Conservation (phyloP, 2,797 vertebrate species). For the Tadarida brasiliensis region DNA sequence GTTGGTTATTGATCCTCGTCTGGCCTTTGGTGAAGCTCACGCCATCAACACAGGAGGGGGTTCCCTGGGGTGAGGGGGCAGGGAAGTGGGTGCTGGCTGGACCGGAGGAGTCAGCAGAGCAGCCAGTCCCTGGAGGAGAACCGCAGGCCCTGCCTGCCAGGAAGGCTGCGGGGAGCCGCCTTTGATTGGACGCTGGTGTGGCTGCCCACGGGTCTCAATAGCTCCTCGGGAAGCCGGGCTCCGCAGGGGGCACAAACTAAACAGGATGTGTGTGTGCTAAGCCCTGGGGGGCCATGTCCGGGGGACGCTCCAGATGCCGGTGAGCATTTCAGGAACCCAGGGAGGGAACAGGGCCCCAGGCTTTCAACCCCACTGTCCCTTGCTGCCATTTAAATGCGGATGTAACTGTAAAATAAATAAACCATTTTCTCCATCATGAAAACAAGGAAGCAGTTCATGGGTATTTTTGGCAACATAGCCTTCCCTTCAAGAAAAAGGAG, state of each 20-base stretch:
- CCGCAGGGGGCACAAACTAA: neutral
- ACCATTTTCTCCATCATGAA: neutral
- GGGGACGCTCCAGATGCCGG: neutral
- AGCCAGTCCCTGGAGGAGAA: neutral
- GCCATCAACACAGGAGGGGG: neutral
- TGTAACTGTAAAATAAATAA: slow-evolving; percentile 46
- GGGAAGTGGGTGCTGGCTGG: neutral
- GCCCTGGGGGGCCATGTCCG: fast-evolving
- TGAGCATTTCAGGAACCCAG: neutral
- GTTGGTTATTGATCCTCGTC: neutral
- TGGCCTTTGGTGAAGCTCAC: neutral
- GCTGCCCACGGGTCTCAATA: neutral
- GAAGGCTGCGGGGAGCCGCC: neutral
- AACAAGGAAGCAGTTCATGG: slow-evolving; percentile 33
- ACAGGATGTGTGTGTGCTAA: neutral
- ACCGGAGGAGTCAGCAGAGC: neutral
- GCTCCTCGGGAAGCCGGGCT: neutral
- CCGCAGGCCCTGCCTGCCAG: neutral
- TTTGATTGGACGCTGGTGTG: neutral
- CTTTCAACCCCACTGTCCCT: neutral
- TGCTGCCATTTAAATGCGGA: neutral
- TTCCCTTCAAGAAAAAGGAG: slow-evolving; percentile 37
- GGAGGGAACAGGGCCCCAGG: neutral
- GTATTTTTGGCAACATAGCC: slow-evolving; percentile 3
- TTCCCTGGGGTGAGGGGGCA: neutral